phyloP scores from a whole-genome alignment of 2,113 vertebrate species.

The Anolis sagrei region DNA sequence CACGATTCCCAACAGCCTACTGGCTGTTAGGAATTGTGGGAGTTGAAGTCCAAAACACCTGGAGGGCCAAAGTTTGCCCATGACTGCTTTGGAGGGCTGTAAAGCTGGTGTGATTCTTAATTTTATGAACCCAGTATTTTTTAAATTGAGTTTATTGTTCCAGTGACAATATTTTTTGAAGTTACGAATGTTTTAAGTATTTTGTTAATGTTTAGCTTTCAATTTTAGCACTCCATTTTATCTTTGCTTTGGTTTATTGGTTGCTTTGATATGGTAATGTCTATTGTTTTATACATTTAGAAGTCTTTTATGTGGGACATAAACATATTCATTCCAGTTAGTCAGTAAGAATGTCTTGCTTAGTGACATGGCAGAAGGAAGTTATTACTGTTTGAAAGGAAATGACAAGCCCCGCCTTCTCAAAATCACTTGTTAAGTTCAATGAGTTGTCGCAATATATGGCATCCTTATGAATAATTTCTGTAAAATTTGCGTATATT shows the following conservation, averaged over 20 bases:
- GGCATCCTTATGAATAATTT: background rate
- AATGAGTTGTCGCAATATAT: background rate
- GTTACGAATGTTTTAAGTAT: background rate
- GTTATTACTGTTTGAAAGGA: background rate
- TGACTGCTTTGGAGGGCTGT: too few relatives aligned
- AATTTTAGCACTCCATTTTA: background rate
- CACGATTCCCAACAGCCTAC: too few relatives aligned
- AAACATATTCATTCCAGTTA: background rate
- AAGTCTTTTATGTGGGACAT: background rate
- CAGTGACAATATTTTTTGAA: background rate
- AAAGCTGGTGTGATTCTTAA: background rate
- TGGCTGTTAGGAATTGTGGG: too few relatives aligned
- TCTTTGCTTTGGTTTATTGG: background rate
- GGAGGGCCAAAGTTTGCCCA: too few relatives aligned
- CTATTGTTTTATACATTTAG: background rate
- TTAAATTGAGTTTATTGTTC: background rate
- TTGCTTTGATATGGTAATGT: background rate
- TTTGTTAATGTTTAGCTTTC: background rate
- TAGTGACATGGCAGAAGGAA: background rate
- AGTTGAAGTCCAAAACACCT: too few relatives aligned
- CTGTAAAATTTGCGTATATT: background rate
- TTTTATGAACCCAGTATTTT: background rate
- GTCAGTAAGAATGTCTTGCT: background rate
- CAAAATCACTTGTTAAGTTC: background rate
- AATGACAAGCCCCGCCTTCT: background rate